Evolutionary conservation across 2,113 vertebrate genomes (phyloP).

Genomic region (Cyprinodon brontotheroides): DNA sequence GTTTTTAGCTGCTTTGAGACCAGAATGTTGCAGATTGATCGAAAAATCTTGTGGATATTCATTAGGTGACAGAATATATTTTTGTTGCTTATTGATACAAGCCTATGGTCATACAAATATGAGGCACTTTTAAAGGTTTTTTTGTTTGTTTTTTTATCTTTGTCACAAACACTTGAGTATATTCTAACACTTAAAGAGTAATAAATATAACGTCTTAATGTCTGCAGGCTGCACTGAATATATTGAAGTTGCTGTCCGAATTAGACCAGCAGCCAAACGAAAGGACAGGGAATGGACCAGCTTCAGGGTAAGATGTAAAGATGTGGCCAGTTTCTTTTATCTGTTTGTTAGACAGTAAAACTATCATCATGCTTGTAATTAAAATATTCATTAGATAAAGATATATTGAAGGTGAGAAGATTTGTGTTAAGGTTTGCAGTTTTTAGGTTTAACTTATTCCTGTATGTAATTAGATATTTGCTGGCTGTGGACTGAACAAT

Average conservation of each 20-base stretch:
- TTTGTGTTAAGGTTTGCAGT: background rate
- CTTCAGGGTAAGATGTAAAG: constrained; percentile 87
- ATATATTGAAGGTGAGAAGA: background rate
- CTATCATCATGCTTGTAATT: background rate
- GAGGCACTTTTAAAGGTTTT: background rate
- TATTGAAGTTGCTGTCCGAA: constrained; percentile 96
- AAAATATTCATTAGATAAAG: too few relatives aligned
- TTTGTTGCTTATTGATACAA: background rate
- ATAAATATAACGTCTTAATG: constrained; percentile 5
- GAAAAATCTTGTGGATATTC: background rate
- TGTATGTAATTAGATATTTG: background rate
- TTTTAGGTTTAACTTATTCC: background rate
- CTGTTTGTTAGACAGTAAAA: background rate
- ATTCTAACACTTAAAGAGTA: background rate
- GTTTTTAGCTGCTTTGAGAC: background rate
- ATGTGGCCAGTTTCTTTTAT: background rate
- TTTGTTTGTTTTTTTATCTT: background rate
- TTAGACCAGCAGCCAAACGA: constrained; percentile 93
- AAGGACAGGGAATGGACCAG: constrained; percentile 94
- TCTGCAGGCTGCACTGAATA: constrained; percentile 92
- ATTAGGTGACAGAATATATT: background rate
- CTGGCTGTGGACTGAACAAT: too few relatives aligned
- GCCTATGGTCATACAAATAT: background rate
- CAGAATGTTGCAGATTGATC: background rate
- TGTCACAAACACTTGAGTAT: too few relatives aligned